phyloP scores from a whole-genome alignment of 1,140 invertebrate genomes.

The Brachionus paranguensis region DNA sequence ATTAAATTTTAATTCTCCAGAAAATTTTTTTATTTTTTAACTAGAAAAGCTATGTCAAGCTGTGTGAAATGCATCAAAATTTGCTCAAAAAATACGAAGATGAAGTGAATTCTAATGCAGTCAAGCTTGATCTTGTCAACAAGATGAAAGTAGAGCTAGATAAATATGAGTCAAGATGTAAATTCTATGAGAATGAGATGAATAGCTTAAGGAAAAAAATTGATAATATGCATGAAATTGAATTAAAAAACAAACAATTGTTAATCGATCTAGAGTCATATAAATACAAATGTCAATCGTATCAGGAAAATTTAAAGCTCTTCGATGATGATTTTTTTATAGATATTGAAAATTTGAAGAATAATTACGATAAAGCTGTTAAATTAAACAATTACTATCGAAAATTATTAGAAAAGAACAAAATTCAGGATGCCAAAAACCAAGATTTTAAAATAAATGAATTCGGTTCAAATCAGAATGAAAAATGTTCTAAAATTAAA shows the following conservation, averaged over 20 bases:
- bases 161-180: neutral
- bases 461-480: neutral
- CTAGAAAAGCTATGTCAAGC: conserved; percentile 27
- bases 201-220: conserved; percentile 14
- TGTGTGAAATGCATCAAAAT: conserved; percentile 38
- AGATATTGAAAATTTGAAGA: conserved; percentile 15
- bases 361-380: neutral
- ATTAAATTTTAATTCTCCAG: neutral
- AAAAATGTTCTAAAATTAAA: neutral
- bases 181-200: neutral
- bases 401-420: neutral
- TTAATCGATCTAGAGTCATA: neutral
- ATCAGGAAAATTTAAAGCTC: neutral
- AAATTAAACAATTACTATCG: neutral
- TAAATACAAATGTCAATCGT: conserved; percentile 8
- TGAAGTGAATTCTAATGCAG: conserved; percentile 18
- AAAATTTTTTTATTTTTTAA: neutral
- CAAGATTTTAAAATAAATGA: neutral
- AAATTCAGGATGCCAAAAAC: neutral
- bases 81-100: conserved; percentile 33
- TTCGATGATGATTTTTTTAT: conserved; percentile 27
- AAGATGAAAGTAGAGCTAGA: conserved; percentile 30
- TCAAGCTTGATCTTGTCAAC: conserved; percentile 1
- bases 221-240: neutral
- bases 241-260: neutral